Evolutionary conservation across 2,797 vertebrate species (phyloP).

Genomic region (Anomalospiza imberbis): DNA sequence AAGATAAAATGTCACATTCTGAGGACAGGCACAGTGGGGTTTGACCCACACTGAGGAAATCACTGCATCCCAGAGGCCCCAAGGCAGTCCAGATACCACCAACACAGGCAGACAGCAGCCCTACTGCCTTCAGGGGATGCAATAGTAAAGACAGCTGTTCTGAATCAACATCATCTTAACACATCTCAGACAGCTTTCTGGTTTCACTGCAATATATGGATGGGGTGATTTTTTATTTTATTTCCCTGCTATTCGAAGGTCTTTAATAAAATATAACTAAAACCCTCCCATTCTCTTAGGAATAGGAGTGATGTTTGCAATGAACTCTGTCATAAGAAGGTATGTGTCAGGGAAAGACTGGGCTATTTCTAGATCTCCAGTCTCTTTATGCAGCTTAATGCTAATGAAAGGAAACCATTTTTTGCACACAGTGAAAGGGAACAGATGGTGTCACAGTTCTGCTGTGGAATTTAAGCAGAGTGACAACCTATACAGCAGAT

Average conservation of each 20-base stretch:
- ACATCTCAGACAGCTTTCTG: neutral
- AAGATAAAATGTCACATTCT: neutral
- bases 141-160: neutral
- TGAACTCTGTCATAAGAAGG: slow-evolving; percentile 12
- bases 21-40: fast-evolving
- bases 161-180: slow-evolving; percentile 4
- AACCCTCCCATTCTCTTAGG: neutral
- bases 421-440: slow-evolving; percentile 64
- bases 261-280: neutral
- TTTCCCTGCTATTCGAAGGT: neutral
- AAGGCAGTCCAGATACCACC: neutral
- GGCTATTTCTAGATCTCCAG: slow-evolving; percentile 45
- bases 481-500: slow-evolving; percentile 63
- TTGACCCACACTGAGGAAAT: neutral
- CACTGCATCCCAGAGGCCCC: neutral
- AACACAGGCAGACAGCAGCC: neutral
- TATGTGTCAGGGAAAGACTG: slow-evolving; percentile 11
- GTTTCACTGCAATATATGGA: neutral
- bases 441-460: slow-evolving; percentile 69
- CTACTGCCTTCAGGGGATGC: neutral
- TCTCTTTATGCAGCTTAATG: slow-evolving; percentile 59
- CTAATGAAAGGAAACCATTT: slow-evolving; percentile 67
- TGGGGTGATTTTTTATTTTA: neutral
- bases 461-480: slow-evolving; percentile 66
- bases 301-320: neutral